phyloP scores from a whole-genome alignment of 2,797 vertebrate species.

The Periophthalmus magnuspinnatus region DNA sequence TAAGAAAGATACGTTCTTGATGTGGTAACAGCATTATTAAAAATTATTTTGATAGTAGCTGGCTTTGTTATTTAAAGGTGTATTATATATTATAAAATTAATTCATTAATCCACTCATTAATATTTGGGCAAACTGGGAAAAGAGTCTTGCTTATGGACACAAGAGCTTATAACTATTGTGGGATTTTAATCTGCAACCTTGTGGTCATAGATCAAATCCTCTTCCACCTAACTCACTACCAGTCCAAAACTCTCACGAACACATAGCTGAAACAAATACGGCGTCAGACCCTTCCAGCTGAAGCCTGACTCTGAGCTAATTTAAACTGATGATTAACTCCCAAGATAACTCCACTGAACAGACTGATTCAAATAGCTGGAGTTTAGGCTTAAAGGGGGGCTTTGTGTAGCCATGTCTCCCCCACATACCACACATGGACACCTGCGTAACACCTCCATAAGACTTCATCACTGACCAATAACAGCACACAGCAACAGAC shows the following conservation, averaged over 20 bases:
- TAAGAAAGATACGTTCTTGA: background rate
- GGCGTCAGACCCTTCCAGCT: no score
- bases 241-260: background rate
- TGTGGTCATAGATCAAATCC: no score
- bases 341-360: slow-evolving; percentile 12
- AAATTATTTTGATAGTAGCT: background rate
- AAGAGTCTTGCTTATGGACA: background rate
- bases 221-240: no score
- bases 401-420: slow-evolving; percentile 58
- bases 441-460: slow-evolving; percentile 57
- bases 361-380: slow-evolving; percentile 16
- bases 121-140: no score
- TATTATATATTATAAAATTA: no score
- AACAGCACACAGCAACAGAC: slow-evolving; percentile 30
- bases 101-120: background rate
- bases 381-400: slow-evolving; percentile 37
- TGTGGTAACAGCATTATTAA: background rate
- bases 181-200: background rate
- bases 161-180: background rate
- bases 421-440: slow-evolving; percentile 53
- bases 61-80: background rate
- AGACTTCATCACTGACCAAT: slow-evolving; percentile 35
- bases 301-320: background rate
- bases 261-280: background rate
- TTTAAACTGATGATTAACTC: slow-evolving; percentile 4